Evolutionary conservation across 2,113 vertebrate genomes (phyloP), one percentile per base, ranked within the genome.

Genomic region (Furnarius figulus): DNA sequence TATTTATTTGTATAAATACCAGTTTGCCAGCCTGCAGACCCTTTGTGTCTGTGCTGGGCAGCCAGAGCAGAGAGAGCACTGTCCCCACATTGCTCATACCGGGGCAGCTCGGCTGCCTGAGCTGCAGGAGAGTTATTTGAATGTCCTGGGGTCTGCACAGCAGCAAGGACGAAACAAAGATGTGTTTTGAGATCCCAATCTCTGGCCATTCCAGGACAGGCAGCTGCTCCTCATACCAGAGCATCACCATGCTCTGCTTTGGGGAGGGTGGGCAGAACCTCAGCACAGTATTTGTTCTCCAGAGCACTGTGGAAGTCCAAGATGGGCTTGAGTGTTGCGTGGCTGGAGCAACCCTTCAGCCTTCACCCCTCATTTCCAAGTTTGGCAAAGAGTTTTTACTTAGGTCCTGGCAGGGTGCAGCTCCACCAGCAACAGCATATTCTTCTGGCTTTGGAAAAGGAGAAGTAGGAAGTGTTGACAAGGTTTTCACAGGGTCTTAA

Each of bases 301-400:
- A n/a, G 24, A 62, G 46, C 27, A 8, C 25, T 39, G 14, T 27
- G 35, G 24, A 62, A 0, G 55, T 74, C 73, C 0, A 3, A 24
- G 50, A 11, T 25, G 73, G 37, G 27, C 3, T 1, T 14, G 24
- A 27, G 16, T 8, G 16, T 33, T 39, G 39, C 0, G 1, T 40
- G 44, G 61, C 49, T 44, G 42, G 25, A 94, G 70, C 42, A 31
- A 0, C 27, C 47, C 42, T 25, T 71, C 61, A 63, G 46, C 33
- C 4, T 79, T 84, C 42, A 13, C 27, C 22, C 4, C 2, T 2
- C 39, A 30, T 31, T 81, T 33, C 67, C 61, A 44, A 21, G 6
- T 37, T 46, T 40, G 37, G 59, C 18, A 49, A 9, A 40, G 71
- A 25, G 12, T 18, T 56, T 78, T 50, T 14, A 1, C 31, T 47